Evolutionary conservation across 2,113 vertebrate species (phyloP).

Genomic region (Paralichthys olivaceus): DNA sequence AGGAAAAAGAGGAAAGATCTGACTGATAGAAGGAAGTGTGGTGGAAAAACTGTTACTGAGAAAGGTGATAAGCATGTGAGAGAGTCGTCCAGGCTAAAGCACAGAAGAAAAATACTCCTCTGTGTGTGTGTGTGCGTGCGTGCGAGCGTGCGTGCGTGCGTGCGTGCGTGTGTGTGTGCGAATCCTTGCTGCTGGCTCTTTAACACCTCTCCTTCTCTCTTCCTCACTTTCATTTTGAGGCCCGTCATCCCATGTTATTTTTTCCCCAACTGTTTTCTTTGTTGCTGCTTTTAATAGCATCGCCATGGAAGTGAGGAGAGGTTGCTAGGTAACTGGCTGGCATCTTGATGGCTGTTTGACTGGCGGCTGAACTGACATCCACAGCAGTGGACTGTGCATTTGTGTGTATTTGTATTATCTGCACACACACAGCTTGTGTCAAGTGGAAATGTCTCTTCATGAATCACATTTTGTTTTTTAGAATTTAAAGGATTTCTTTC

Average conservation of each 20-base stretch:
- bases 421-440: neutral
- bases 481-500: neutral
- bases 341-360: constrained; percentile 78
- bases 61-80: constrained; percentile 9
- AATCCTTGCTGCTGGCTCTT: constrained; percentile 29
- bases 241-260: constrained; percentile 38
- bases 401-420: constrained; percentile 21
- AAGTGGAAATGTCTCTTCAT: too few relatives aligned
- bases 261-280: constrained; percentile 36
- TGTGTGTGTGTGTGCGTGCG: constrained; percentile 6
- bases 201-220: constrained; percentile 49
- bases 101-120: constrained; percentile 1
- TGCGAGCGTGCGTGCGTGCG: constrained; percentile 3
- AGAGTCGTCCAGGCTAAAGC: neutral
- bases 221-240: constrained; percentile 56
- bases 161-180: constrained; percentile 6
- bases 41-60: neutral
- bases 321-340: constrained; percentile 84
- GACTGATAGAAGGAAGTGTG: neutral
- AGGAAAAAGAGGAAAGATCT: neutral
- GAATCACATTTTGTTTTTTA: neutral
- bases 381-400: constrained; percentile 36
- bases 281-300: constrained; percentile 82
- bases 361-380: constrained; percentile 66
- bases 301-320: constrained; percentile 76